These are phyloP conservation scores for Sepioteuthis lessoniana DNA, from an alignment of 2,888 invertebrate species.

Conservation along the genomic window DNA sequence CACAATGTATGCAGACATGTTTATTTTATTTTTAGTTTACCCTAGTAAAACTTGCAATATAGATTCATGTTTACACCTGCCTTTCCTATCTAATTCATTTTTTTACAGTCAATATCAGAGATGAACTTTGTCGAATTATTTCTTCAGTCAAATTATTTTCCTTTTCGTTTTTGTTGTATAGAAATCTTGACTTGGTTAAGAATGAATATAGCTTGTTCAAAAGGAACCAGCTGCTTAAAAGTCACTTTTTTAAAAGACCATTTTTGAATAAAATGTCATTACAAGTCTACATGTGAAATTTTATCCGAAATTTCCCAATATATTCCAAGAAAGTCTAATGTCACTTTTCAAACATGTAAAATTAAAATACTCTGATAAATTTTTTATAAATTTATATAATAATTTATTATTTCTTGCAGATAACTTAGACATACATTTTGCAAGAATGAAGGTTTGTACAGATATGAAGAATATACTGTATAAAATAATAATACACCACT, in stretches of 20 bases:
- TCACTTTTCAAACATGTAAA: not conserved
- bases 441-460: too few relatives aligned
- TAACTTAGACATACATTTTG: too few relatives aligned
- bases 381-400: too few relatives aligned
- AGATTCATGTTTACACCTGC: slow-evolving; percentile 23
- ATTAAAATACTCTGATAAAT: not conserved
- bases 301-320: not conserved
- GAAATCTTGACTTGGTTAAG: not conserved
- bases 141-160: not conserved
- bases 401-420: too few relatives aligned
- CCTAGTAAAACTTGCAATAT: not conserved
- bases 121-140: not conserved
- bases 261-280: not conserved
- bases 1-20: not conserved
- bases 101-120: not conserved
- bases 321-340: not conserved
- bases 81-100: not conserved
- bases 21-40: not conserved
- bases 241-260: not conserved
- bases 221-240: not conserved
- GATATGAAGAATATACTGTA: too few relatives aligned
- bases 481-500: too few relatives aligned
- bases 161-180: not conserved
- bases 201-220: not conserved
- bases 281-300: not conserved